Evolutionary conservation across 2,797 vertebrate genomes (phyloP).

Genomic region (Melanotaenia boesemani): DNA sequence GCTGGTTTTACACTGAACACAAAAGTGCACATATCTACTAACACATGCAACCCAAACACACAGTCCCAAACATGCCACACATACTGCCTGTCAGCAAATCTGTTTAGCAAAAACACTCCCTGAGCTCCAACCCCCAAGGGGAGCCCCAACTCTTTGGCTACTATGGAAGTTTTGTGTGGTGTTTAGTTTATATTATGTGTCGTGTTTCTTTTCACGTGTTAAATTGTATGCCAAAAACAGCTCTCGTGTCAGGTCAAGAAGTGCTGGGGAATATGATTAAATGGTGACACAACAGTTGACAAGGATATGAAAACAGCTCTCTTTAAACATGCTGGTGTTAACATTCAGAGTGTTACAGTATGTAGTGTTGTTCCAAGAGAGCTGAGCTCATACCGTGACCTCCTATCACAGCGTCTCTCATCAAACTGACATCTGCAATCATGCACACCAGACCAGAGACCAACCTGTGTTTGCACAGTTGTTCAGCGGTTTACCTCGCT

Average conservation of each 20-base stretch:
- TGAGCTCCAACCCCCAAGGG: constrained; percentile 20
- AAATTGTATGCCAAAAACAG: neutral
- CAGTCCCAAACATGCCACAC: neutral
- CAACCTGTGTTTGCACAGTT: constrained; percentile 75
- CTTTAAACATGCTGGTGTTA: constrained; percentile 17
- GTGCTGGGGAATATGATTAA: constrained; percentile 19
- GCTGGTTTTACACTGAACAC: neutral
- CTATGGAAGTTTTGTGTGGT: constrained; percentile 18
- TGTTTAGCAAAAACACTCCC: neutral
- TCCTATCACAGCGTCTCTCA: constrained; percentile 50
- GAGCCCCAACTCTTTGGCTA: constrained; percentile 13
- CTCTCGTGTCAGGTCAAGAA: neutral
- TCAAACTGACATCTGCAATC: constrained; percentile 67
- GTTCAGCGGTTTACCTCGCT: constrained; percentile 57
- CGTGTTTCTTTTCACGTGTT: neutral
- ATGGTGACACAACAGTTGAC: constrained; percentile 9
- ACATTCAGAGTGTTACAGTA: constrained; percentile 3
- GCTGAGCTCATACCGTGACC: constrained; percentile 43
- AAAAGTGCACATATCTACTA: neutral
- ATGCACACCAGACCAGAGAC: constrained; percentile 49
- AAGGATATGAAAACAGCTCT: constrained; percentile 17
- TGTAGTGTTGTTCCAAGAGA: constrained; percentile 15
- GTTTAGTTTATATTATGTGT: neutral
- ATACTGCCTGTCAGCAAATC: constrained; percentile 8
- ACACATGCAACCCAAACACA: neutral